Percentiles rank a stretch among this genome's conserved stretches.
Conservation (phyloP, 1,140 invertebrate species). For the Pseudomyrmex dendroicus region DNA sequence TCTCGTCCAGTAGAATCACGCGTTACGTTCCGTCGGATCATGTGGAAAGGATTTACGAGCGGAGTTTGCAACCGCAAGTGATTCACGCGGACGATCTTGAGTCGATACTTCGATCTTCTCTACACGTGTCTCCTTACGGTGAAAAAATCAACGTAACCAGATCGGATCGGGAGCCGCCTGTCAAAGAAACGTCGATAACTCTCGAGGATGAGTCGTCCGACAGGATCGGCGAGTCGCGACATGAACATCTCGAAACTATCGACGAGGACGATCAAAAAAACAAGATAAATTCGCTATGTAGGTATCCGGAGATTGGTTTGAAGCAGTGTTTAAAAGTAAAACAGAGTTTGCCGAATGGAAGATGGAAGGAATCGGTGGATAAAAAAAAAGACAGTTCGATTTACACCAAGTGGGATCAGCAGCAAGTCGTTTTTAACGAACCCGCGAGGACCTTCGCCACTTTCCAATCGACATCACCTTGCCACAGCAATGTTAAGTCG, state of each 20-base stretch:
- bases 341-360: constrained; percentile 65
- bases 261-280: constrained; percentile 69
- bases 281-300: constrained; percentile 48
- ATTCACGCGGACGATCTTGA: constrained; percentile 76
- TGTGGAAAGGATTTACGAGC: constrained; percentile 78
- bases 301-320: constrained; percentile 67
- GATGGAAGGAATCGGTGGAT: constrained; percentile 34
- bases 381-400: constrained; percentile 27
- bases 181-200: constrained; percentile 32
- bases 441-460: constrained; percentile 58
- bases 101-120: constrained; percentile 69
- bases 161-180: constrained; percentile 42
- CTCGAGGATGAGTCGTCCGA: constrained; percentile 58
- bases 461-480: constrained; percentile 44
- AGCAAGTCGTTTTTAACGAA: constrained; percentile 32
- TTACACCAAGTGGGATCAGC: constrained; percentile 47
- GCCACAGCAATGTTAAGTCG: neutral
- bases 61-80: constrained; percentile 74
- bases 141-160: constrained; percentile 54
- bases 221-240: constrained; percentile 53
- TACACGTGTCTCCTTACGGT: constrained; percentile 74
- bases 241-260: constrained; percentile 73
- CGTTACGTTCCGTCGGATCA: constrained; percentile 70
- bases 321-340: constrained; percentile 72
- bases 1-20: constrained; percentile 39